phyloP scores from a whole-genome alignment of 2,113 vertebrate genomes.

The Engraulis encrasicolus region DNA sequence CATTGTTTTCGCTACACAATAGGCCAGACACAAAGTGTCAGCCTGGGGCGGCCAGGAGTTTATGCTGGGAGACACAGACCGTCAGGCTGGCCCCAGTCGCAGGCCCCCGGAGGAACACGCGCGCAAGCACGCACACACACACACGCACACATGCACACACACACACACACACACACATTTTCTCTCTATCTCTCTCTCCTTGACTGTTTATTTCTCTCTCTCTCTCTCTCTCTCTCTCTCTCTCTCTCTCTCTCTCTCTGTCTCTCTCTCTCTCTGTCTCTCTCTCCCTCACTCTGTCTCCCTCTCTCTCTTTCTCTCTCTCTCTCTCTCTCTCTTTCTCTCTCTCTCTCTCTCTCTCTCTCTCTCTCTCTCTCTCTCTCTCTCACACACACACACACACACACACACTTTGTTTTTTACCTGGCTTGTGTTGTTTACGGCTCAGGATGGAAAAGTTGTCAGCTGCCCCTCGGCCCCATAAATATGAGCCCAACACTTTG shows the following conservation, averaged over 20 bases:
- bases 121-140: not conserved
- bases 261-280: not conserved
- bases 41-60: conserved; percentile 28
- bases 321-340: not conserved
- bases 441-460: not conserved
- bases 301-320: not conserved
- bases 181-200: not conserved
- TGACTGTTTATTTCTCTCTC: too few relatives aligned
- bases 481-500: not conserved
- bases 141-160: not conserved
- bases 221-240: not conserved
- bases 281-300: not conserved
- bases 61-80: conserved; percentile 22
- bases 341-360: not conserved
- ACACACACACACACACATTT: not conserved
- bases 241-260: not conserved
- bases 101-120: not conserved
- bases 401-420: not conserved
- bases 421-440: not conserved
- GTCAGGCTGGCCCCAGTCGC: conserved; percentile 3
- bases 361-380: not conserved
- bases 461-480: not conserved
- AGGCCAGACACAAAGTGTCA: conserved; percentile 74
- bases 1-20: conserved; percentile 82
- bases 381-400: not conserved